A percentile compares a stretch with the other conserved stretches of the same genome.
phyloP scores from a whole-genome alignment of 2,888 invertebrate genomes.

The Tolmerus cingulatus region DNA sequence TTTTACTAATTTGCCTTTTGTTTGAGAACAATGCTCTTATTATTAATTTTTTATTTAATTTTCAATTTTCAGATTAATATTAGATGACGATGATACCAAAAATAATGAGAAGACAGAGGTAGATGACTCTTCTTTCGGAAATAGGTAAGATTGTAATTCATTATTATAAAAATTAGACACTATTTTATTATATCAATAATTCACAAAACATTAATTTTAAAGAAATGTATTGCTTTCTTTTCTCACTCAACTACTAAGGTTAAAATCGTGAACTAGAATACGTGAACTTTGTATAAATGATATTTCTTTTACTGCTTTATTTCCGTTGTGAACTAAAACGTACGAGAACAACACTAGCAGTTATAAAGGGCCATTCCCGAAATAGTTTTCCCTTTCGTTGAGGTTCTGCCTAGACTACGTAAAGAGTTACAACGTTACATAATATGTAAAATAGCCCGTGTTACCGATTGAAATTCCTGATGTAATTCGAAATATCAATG shows the following conservation, averaged over 20 bases:
- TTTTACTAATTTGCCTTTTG: background rate
- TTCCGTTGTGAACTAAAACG: background rate
- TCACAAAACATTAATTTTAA: too few species aligned
- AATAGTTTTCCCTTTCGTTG: background rate
- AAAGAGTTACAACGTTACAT: background rate
- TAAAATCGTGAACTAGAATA: background rate
- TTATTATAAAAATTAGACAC: background rate
- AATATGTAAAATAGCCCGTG: background rate
- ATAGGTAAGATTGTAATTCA: background rate
- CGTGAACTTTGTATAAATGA: background rate
- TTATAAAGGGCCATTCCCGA: background rate
- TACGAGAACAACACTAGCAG: background rate
- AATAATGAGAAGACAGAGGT: background rate
- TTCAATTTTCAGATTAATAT: background rate
- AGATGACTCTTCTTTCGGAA: background rate
- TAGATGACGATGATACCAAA: background rate
- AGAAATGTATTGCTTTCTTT: background rate
- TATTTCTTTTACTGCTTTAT: background rate
- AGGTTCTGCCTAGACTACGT: background rate
- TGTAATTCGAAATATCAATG: background rate
- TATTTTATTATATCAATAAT: background rate
- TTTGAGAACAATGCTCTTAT: background rate
- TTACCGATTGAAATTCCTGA: background rate
- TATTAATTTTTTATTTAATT: background rate
- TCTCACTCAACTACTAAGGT: background rate